phyloP scores from a whole-genome alignment of 2,797 vertebrate genomes.

The Lerista edwardsae region DNA sequence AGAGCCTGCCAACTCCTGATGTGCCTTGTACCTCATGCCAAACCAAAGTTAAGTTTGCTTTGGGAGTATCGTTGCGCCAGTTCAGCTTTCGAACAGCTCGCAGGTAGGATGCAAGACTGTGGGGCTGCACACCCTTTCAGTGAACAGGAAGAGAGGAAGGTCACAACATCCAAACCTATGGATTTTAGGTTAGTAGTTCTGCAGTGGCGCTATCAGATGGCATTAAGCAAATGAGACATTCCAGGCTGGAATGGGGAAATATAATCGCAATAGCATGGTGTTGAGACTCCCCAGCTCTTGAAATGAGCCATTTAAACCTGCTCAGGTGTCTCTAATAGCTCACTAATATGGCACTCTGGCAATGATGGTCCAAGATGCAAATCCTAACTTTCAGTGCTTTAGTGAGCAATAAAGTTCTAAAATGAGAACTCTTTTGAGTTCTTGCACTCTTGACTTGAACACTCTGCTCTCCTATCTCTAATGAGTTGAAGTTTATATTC shows the following conservation, averaged over 20 bases:
- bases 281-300: background rate
- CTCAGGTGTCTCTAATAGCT: too few relatives aligned
- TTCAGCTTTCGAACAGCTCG: slow-evolving; percentile 72
- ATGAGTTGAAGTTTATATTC: background rate
- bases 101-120: slow-evolving; percentile 57
- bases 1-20: slow-evolving; percentile 68
- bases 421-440: background rate
- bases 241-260: background rate
- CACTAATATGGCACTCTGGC: background rate
- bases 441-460: background rate
- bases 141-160: slow-evolving; percentile 2
- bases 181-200: background rate
- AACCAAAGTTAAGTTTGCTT: slow-evolving; percentile 74
- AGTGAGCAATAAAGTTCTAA: background rate
- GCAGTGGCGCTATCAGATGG: background rate
- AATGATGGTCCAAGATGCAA: background rate
- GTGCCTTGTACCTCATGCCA: slow-evolving; percentile 69
- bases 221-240: background rate
- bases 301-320: background rate
- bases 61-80: slow-evolving; percentile 69
- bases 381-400: background rate
- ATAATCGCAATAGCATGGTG: background rate
- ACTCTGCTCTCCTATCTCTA: background rate
- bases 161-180: background rate
- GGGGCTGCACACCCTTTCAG: slow-evolving; percentile 29